These are phyloP conservation scores for Monopterus albus DNA, from an alignment of 2,113 vertebrate genomes.

Conservation along the genomic window DNA sequence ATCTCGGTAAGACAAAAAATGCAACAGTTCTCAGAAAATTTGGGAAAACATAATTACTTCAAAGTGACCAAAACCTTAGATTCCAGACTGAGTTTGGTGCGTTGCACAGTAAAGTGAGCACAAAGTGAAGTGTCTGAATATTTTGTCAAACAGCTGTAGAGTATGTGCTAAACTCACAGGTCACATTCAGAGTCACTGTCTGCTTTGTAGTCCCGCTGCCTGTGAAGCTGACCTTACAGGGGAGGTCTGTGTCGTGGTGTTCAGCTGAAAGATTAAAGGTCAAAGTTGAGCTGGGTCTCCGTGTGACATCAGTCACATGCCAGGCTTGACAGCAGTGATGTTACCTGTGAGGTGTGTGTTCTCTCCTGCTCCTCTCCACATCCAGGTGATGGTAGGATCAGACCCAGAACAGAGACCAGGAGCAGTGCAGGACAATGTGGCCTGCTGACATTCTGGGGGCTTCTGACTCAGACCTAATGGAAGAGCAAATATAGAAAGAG, in stretches of 20 bases:
- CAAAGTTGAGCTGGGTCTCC: constrained; percentile 39
- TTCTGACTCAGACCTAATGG: constrained; percentile 41
- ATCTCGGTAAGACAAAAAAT: too few relatives aligned
- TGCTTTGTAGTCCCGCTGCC: neutral
- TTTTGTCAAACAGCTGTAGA: neutral
- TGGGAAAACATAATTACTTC: too few relatives aligned
- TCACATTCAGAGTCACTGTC: constrained; percentile 27
- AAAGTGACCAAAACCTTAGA: too few relatives aligned
- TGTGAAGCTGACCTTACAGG: constrained; percentile 55
- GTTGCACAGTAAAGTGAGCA: too few relatives aligned
- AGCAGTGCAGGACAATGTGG: constrained; percentile 60
- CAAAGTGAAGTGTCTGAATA: too few relatives aligned
- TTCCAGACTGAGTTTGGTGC: too few relatives aligned
- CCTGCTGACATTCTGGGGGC: constrained; percentile 38
- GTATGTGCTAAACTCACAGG: constrained; percentile 9
- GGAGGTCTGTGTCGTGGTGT: constrained; percentile 14
- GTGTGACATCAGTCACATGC: neutral
- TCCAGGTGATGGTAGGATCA: constrained; percentile 43
- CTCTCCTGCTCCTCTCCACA: constrained; percentile 23
- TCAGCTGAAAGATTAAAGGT: constrained; percentile 48
- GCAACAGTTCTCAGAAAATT: too few relatives aligned
- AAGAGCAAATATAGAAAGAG: too few relatives aligned
- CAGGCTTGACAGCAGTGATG: neutral
- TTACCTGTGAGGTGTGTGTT: neutral
- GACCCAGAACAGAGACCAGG: constrained; percentile 34